Percentiles rank a stretch among this genome's conserved stretches.
Conservation (phyloP, 2,113 vertebrate genomes). For the Irena cyanogastra region DNA sequence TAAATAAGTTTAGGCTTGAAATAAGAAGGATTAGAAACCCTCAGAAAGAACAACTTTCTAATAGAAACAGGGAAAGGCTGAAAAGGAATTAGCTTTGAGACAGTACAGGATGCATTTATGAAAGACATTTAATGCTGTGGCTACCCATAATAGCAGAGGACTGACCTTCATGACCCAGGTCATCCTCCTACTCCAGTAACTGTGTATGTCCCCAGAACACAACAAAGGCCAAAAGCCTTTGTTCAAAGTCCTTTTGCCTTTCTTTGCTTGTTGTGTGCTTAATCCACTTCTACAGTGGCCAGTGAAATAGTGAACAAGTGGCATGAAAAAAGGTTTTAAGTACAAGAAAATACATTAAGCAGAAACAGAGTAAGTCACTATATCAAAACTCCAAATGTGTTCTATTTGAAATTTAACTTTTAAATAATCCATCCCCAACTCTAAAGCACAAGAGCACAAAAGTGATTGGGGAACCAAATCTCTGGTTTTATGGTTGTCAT, state of each 20-base stretch:
- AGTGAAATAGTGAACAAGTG: not conserved
- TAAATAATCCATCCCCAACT: not conserved
- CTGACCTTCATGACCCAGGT: not conserved
- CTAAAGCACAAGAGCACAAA: not conserved
- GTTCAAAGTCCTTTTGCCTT: not conserved
- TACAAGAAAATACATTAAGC: not conserved
- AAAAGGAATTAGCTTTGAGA: slow-evolving; percentile 1
- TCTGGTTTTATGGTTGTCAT: slow-evolving; percentile 7
- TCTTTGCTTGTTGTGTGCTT: not conserved
- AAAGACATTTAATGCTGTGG: slow-evolving; percentile 7
- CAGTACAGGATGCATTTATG: not conserved
- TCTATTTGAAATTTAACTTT: not conserved
- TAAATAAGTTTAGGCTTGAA: not conserved
- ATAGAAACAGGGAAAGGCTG: not conserved
- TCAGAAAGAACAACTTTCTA: not conserved
- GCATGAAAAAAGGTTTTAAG: not conserved
- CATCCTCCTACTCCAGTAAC: not conserved
- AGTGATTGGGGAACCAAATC: not conserved
- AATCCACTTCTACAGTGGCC: not conserved
- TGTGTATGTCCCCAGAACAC: not conserved
- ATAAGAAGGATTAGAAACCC: not conserved
- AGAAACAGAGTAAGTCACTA: not conserved
- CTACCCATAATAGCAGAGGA: slow-evolving; percentile 18
- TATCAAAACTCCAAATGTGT: not conserved
- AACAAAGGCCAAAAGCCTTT: not conserved